Evolutionary conservation across 2,113 vertebrate genomes (phyloP).

Genomic region (Hystrix cristata): DNA sequence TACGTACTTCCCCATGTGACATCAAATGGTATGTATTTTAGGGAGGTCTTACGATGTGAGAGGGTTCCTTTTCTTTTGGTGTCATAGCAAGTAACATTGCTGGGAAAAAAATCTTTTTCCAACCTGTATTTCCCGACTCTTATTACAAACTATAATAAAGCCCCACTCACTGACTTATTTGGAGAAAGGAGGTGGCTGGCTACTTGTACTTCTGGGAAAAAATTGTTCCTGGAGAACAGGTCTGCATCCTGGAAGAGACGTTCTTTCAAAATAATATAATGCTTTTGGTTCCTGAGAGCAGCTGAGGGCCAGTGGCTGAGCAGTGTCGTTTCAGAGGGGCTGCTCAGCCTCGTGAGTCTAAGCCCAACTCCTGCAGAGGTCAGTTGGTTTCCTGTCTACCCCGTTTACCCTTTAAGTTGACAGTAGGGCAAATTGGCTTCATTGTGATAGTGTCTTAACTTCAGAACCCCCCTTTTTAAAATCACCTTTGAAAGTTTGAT

Average conservation of each 20-base stretch:
- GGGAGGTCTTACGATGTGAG: neutral
- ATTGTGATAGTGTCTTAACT: neutral
- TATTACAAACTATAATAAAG: conserved; percentile 48
- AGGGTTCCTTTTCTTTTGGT: conserved; percentile 9
- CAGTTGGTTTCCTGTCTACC: neutral
- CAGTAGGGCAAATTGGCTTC: neutral
- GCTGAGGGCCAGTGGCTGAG: neutral
- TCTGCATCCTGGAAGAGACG: neutral
- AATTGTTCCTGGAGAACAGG: conserved; percentile 30
- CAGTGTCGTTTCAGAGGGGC: neutral
- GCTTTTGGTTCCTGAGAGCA: neutral
- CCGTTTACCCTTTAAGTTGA: neutral
- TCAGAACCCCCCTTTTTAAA: conserved; percentile 7
- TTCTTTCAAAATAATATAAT: neutral
- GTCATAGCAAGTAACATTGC: conserved; percentile 28
- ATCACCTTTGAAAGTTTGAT: neutral
- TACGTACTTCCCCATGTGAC: neutral
- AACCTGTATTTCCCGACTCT: conserved; percentile 33
- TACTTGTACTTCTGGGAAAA: conserved; percentile 42
- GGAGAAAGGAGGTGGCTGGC: neutral
- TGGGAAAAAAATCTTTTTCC: neutral
- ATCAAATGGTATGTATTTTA: neutral
- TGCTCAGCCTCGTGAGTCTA: neutral
- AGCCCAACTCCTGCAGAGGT: neutral
- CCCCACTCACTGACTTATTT: conserved; percentile 57